phyloP scores from a whole-genome alignment of 2,888 invertebrate genomes.

The Drepanosiphum platanoidis region DNA sequence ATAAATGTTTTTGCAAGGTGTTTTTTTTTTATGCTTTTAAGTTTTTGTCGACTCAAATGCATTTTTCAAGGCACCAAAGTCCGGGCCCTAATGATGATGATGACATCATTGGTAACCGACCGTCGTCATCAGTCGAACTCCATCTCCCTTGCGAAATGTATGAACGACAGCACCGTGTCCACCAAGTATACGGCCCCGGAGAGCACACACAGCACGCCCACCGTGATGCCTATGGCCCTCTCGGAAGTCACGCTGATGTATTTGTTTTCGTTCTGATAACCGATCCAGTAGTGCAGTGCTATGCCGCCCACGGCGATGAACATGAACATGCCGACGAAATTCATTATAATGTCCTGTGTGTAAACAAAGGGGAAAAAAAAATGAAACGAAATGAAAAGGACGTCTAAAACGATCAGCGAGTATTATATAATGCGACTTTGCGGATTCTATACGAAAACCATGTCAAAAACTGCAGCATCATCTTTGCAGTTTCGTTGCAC shows the following conservation, averaged over 20 bases:
- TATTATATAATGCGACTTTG: no score
- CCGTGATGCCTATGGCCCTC: conserved; percentile 82
- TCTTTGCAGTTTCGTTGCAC: no score
- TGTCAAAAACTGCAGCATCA: no score
- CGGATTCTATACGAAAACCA: no score
- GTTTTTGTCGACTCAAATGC: no score
- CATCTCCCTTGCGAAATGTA: conserved; percentile 77
- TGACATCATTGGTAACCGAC: no score
- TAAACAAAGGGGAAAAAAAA: neutral
- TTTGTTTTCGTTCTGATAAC: conserved; percentile 84
- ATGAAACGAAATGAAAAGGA: neutral
- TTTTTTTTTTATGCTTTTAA: no score
- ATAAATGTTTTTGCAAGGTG: no score
- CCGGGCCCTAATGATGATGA: no score
- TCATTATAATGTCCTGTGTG: conserved; percentile 89
- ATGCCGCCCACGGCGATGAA: conserved; percentile 88
- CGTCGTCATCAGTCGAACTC: conserved; percentile 43
- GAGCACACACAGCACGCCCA: conserved; percentile 83
- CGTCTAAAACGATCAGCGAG: neutral
- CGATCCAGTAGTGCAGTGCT: conserved; percentile 89
- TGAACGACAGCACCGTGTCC: conserved; percentile 81
- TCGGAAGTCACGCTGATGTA: conserved; percentile 79
- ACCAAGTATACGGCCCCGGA: conserved; percentile 82
- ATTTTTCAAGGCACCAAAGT: no score
- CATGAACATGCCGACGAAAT: conserved; percentile 84